Base-by-base conservation (phyloP, 2,888 invertebrate genomes). In the Cephalotes varians region DNA sequence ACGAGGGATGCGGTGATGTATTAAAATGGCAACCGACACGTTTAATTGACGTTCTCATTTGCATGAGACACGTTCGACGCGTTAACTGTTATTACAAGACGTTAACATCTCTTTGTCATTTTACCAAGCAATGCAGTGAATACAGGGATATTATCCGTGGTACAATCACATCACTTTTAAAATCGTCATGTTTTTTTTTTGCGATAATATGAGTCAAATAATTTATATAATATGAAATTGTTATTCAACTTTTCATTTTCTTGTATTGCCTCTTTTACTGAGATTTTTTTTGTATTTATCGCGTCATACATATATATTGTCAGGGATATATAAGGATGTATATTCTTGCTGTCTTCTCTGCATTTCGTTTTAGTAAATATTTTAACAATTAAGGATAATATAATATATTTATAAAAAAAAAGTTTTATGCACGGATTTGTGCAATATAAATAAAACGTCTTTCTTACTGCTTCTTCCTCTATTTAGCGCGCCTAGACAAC, bases 21-120 rank as follows among this genome's bases (percentile, higher is more conserved):
- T 79, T 69, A 71, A 79, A 56, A 56, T 56, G 77, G 54, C 56
- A 71, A 18, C 77, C 71, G 77, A 34, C 71, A 56, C 25, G 56
- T 79, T 79, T 79, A 79, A 79, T 79, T 79, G 77, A 71, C 71
- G 44, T 69, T 47, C 71, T 44, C 54, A 79, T 79, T 79, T 79
- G 44, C 77, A 79, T 79, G 77, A 79, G 56, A 79, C 77, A 79
- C 77, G 54, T 71, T 34, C 56, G 71, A 34, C 44, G 71, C 56
- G 71, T 79, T 79, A 71, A 79, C 69, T 31, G 54, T 44, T 56
- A 56, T 69, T 77, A 77, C 69, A 25, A 71, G 77, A 77, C 71
- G 56, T 71, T 71, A 79, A 71, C 71, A 44, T 79, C 44, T 34
- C 77, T 79, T 79, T 77, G 77, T 79, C 77, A 79, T 15, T 31